Base-by-base conservation (phyloP, 2,113 vertebrate species). In the Tragelaphus imberbis region DNA sequence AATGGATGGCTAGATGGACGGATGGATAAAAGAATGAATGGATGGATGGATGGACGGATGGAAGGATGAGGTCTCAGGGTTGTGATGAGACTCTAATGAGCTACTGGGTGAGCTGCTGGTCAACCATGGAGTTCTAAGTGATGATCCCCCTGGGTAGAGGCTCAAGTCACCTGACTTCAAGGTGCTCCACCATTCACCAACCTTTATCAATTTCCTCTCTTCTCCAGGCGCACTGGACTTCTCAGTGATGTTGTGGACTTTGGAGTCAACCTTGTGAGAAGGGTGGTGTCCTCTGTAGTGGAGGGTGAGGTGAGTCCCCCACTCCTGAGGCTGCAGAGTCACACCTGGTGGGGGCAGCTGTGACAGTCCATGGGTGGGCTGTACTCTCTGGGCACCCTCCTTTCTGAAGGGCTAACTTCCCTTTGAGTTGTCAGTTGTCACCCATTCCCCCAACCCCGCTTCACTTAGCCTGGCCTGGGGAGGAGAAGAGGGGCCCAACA, bases 241-340 rank as follows among this genome's bases (percentile, higher is more conserved):
- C 0, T 80, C 51, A n/a, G 6, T 15, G 2, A 0, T 0, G 0
- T 23, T 2, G 0, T 25, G 23, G 6, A 92, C 4, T 0, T 0
- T 0, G 0, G n/a, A 21, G 1, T 3, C 28, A 0, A 0, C 1
- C 0, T 3, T 0, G 6, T 55, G 30, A 7, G 21, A 1, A 12
- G 1, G 0, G 0, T 4, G 0, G 2, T 87, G 33, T 47, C 59
- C 44, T 0, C 0, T 7, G 0, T 95, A 25, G 1, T 95, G 9
- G 2, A 93, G 55, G 17, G 1, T 0, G 0, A n/a, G 2, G 97
- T 97, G 44, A 98, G 97, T 96, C 23, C n/a, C n/a, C n/a, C 3
- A 3, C 2, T 6, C 58, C 11, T 28, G 16, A 21, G 36, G 7
- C 12, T 40, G 61, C 59, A 33, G 58, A 61, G 30, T 12, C 49